These are phyloP conservation scores for Drepana arcuata DNA, from an alignment of 1,140 invertebrate species.

Conservation along the genomic window DNA sequence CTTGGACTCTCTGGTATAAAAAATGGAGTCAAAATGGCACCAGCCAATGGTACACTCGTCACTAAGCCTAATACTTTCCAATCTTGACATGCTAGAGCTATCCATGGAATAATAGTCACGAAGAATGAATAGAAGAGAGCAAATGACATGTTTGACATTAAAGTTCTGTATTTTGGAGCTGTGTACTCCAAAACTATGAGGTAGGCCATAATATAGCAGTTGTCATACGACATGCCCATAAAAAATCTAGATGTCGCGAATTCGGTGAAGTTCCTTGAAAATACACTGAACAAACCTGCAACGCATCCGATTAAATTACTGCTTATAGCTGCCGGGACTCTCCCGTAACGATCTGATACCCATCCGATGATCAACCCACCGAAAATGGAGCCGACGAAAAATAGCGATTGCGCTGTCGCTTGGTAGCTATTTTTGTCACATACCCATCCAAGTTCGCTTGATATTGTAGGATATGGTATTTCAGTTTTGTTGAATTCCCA, in stretches of 20 bases:
- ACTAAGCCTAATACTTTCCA: constrained; percentile 80
- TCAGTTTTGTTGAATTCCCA: constrained; percentile 74
- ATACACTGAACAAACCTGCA: constrained; percentile 76
- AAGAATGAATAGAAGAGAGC: constrained; percentile 76
- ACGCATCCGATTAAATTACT: constrained; percentile 76
- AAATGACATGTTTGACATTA: constrained; percentile 76
- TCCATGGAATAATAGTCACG: constrained; percentile 73
- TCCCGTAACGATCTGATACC: constrained; percentile 76
- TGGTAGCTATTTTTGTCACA: constrained; percentile 76
- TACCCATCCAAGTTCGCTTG: constrained; percentile 75
- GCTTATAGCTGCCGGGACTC: constrained; percentile 76
- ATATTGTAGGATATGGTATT: constrained; percentile 57
- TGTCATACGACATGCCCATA: constrained; percentile 82
- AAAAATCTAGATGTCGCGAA: constrained; percentile 76
- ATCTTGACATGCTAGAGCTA: constrained; percentile 78
- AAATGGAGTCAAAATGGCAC: constrained; percentile 63
- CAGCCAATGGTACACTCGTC: constrained; percentile 58
- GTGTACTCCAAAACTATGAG: constrained; percentile 77
- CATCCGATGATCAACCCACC: constrained; percentile 80
- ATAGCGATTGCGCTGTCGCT: constrained; percentile 77
- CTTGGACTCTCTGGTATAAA: constrained; percentile 81
- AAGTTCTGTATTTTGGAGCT: constrained; percentile 74
- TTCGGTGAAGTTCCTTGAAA: constrained; percentile 73
- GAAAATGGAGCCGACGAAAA: constrained; percentile 78
- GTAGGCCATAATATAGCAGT: constrained; percentile 82